phyloP scores from a whole-genome alignment of 2,797 vertebrate species.

The Sternarchorhynchus goeldii region DNA sequence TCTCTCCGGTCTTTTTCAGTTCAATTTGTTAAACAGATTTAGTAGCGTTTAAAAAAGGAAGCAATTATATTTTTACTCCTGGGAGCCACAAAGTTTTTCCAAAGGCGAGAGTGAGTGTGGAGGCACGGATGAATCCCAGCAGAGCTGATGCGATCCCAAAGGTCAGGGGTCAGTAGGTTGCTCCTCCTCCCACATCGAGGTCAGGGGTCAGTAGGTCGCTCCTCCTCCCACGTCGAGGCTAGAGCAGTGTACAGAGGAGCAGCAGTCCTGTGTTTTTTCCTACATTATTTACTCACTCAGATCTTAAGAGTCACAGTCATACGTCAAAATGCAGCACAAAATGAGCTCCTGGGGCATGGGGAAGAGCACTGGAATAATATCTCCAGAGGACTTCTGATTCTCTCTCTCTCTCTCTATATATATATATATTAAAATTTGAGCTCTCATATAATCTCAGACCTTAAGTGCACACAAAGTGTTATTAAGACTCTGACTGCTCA shows the following conservation, averaged over 20 bases:
- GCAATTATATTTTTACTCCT: no score
- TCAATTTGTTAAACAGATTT: slow-evolving; percentile 1
- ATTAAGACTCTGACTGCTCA: no score
- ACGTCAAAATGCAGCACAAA: slow-evolving; percentile 45
- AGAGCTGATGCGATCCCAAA: background rate
- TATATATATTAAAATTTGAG: no score
- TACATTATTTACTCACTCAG: slow-evolving; percentile 33
- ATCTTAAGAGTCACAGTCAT: slow-evolving; percentile 57
- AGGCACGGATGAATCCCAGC: background rate
- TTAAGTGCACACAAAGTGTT: no score
- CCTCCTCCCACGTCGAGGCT: background rate
- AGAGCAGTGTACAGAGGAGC: background rate
- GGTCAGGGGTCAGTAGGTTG: background rate
- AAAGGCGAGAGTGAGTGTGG: background rate
- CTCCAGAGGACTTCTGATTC: slow-evolving; percentile 35
- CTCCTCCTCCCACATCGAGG: background rate
- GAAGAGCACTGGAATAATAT: slow-evolving; percentile 69
- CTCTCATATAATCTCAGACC: no score
- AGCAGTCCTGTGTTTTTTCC: background rate
- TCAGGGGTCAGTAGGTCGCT: background rate
- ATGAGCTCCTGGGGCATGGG: slow-evolving; percentile 64
- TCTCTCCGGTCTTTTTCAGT: background rate
- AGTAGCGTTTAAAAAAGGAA: background rate
- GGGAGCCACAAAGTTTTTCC: no score
- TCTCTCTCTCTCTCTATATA: no score